Percentiles rank a stretch among this genome's conserved stretches.
phyloP scores from a whole-genome alignment of 2,113 vertebrate species.

The Osmerus mordax region DNA sequence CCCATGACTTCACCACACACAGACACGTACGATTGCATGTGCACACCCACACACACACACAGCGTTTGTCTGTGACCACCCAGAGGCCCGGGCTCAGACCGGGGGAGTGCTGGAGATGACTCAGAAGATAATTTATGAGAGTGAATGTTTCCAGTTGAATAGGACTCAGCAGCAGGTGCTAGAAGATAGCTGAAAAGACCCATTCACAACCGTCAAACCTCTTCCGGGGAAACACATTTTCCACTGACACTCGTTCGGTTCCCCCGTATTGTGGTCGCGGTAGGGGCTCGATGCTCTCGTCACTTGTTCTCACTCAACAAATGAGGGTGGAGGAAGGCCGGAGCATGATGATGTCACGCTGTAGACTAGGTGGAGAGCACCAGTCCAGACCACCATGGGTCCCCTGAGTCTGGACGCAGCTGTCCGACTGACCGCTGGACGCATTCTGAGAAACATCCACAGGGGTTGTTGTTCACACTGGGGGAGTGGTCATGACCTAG shows the following conservation, averaged over 20 bases:
- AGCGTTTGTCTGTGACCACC: neutral
- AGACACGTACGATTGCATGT: conserved; percentile 2
- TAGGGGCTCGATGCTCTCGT: neutral
- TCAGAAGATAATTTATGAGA: conserved; percentile 23
- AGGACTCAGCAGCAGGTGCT: conserved; percentile 31
- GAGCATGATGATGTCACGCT: neutral
- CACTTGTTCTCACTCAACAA: neutral
- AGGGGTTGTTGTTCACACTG: no score
- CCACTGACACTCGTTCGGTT: no score
- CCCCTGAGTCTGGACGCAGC: neutral
- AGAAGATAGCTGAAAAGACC: neutral
- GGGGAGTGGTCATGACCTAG: no score
- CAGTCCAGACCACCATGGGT: neutral
- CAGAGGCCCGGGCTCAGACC: neutral
- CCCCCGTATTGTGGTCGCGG: no score
- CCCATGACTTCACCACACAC: neutral
- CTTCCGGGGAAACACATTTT: no score
- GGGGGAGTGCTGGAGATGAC: conserved; percentile 31
- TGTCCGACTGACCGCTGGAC: neutral
- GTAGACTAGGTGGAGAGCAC: neutral
- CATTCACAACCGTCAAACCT: no score
- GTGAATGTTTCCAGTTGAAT: conserved; percentile 12
- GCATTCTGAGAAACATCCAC: no score
- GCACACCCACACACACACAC: neutral
- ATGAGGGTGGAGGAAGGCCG: neutral